A percentile compares a stretch with the other conserved stretches of the same genome.
These are phyloP conservation scores for Acanthornis magna DNA, from an alignment of 2,797 vertebrate species.

Conservation along the genomic window DNA sequence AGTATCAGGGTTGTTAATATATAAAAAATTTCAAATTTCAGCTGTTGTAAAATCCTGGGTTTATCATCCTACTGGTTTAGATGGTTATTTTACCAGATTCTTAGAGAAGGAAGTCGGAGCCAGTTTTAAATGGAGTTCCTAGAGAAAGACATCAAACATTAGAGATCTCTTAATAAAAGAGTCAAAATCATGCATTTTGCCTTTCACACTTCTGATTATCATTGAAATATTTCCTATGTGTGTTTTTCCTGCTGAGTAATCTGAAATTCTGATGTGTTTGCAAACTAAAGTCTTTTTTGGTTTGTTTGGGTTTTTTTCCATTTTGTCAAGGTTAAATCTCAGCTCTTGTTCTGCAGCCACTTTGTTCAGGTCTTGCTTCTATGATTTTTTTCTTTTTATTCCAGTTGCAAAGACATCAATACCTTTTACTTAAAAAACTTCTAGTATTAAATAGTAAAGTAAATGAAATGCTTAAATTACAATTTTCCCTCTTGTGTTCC, in stretches of 20 bases:
- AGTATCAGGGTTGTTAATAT: not conserved
- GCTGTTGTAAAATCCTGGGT: not conserved
- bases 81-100: not conserved
- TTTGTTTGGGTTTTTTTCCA: not conserved
- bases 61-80: not conserved
- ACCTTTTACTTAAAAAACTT: not conserved
- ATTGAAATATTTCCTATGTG: not conserved
- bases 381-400: not conserved
- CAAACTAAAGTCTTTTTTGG: not conserved
- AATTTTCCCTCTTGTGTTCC: not conserved
- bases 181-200: not conserved
- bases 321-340: not conserved
- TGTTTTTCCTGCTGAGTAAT: not conserved
- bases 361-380: not conserved
- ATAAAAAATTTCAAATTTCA: not conserved
- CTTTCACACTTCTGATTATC: not conserved
- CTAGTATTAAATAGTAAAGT: not conserved
- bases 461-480: not conserved
- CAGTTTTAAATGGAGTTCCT: not conserved
- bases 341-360: not conserved
- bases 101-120: not conserved
- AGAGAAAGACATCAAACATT: not conserved
- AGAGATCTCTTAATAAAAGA: not conserved
- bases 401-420: not conserved
- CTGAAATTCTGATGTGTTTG: not conserved